phyloP scores from a whole-genome alignment of 2,888 invertebrate genomes.

The Dicycla oo region DNA sequence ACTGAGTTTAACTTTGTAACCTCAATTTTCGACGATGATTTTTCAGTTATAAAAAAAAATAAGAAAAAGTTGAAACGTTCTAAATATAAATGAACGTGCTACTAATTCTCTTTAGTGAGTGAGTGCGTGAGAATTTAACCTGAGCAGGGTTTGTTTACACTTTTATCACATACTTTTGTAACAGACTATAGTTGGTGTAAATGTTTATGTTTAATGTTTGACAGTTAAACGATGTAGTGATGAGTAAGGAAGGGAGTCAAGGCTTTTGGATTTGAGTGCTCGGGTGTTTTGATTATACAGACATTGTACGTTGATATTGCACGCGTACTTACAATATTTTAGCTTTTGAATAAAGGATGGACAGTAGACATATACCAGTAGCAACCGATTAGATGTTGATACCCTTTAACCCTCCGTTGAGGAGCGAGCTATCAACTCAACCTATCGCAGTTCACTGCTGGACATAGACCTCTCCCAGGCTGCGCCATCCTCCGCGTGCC shows the following conservation, averaged over 20 bases:
- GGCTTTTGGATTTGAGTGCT: constrained; percentile 12
- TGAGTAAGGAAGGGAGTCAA: constrained; percentile 38
- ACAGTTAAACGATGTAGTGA: constrained; percentile 28
- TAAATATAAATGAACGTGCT: not conserved
- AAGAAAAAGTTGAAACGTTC: not conserved
- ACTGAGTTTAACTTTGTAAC: no score
- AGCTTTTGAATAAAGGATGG: no score
- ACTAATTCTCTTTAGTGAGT: not conserved
- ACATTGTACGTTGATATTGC: not conserved
- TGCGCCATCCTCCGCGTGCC: no score
- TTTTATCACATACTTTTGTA: not conserved
- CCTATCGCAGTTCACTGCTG: no score
- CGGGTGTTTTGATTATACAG: not conserved
- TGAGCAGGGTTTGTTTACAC: no score
- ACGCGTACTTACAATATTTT: no score
- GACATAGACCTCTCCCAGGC: no score
- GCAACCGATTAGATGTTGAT: no score
- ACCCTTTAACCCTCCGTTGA: no score
- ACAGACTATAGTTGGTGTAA: constrained; percentile 22
- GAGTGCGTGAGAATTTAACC: not conserved
- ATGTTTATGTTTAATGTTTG: constrained; percentile 49
- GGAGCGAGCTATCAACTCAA: no score
- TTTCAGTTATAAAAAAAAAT: no score
- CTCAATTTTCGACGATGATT: not conserved
- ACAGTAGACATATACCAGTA: no score